Conservation (phyloP, 2,797 vertebrate genomes). For the Helarctos malayanus region DNA sequence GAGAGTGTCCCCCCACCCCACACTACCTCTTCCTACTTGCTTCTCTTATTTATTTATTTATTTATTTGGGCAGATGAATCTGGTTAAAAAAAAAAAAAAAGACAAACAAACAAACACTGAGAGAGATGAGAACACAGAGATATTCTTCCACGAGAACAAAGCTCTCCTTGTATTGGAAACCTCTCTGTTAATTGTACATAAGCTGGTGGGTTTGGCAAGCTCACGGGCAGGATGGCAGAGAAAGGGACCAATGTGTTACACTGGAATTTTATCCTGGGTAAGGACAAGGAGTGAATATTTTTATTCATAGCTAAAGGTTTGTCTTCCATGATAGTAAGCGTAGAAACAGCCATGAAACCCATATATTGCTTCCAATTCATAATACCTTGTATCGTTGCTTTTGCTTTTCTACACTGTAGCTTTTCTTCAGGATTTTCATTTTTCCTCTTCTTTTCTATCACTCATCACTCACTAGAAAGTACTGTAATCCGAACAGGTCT, state of each 20-base stretch:
- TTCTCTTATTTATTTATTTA: constrained; percentile 67
- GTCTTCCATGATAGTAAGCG: constrained; percentile 8
- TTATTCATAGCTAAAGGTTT: neutral
- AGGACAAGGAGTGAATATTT: neutral
- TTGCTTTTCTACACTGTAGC: neutral
- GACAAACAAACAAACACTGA: neutral
- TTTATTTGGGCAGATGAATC: constrained; percentile 48
- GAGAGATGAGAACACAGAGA: neutral
- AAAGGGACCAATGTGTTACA: neutral
- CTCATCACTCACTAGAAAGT: neutral
- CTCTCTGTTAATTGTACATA: neutral
- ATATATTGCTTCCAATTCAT: constrained; percentile 30
- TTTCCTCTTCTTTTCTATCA: neutral
- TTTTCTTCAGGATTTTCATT: constrained; percentile 1
- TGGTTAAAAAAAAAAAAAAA: constrained; percentile 61
- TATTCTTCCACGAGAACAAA: constrained; percentile 48
- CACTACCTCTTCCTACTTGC: constrained; percentile 67
- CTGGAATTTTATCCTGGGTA: neutral
- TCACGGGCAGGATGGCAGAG: neutral
- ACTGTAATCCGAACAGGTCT: neutral
- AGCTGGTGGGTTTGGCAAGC: neutral
- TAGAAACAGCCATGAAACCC: constrained; percentile 21
- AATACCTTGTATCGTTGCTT: neutral
- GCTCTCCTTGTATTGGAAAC: neutral
- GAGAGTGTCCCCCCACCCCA: constrained; percentile 64